Evolutionary conservation across 1,140 invertebrate species (phyloP), one percentile per base, ranked within the genome.

Genomic region (Drosophila pachea): DNA sequence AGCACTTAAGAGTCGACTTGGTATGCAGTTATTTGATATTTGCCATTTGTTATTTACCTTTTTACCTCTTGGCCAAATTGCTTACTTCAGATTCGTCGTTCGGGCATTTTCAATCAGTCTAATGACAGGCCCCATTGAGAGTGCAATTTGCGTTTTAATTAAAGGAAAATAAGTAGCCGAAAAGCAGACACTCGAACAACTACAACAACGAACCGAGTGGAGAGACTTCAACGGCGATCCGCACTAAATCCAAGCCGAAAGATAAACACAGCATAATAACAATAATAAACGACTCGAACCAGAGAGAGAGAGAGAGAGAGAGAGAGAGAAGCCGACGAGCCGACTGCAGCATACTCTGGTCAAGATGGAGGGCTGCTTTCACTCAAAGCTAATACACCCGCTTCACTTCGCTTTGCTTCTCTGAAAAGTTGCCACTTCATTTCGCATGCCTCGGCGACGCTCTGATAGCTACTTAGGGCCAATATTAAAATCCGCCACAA

Each of bases 1-100:
- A 84, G 67, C 76, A 86, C 81, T 84, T 84, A 84, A 86, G 86
- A 77, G 74, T 84, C 82, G 81, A 84, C 81, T 86, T 67, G 74
- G 81, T 74, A 86, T 74, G 62, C 76, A 69, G 81, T 86, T 84
- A 82, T 81, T 81, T 77, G 66, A 73, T 79, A 83, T 83, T 49
- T 49, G 48, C 31, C n/a, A 52, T 52, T 84, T 84, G 68, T 52
- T 69, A 56, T 69, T 69, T 69, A 74, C 63, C 64, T 73, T 77
- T 74, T 78, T 22, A 22, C 22, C 22, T 22, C 22, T 22, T 22
- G 22, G 72, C 36, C 64, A 74, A 84, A 84, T 84, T 84, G 73
- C 79, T 86, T 86, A 86, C 81, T 86, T 72, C 52, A 50, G 74
- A 65, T 22, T 22, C 68, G 14, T 62, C 48, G 50, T 36, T 67